Evolutionary conservation across 2,888 invertebrate species (phyloP).

Genomic region (Oeneis ivallda): DNA sequence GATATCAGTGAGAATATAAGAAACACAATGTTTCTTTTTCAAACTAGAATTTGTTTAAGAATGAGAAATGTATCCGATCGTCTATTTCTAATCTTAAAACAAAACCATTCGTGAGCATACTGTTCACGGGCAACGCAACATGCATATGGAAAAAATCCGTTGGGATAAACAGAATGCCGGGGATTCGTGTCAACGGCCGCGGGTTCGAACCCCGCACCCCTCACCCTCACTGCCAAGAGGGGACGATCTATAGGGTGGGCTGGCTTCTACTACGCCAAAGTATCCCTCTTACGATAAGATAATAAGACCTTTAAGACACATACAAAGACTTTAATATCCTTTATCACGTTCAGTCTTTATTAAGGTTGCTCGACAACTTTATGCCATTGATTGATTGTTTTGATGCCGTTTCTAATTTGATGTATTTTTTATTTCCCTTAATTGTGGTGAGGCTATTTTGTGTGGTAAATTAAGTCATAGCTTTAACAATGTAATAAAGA

Average conservation of each 20-base stretch:
- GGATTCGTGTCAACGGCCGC: constrained; percentile 79
- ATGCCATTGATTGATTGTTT: constrained; percentile 53
- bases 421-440: constrained; percentile 24
- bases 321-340: constrained; percentile 60
- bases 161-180: constrained; percentile 71
- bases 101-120: constrained; percentile 64
- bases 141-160: constrained; percentile 69
- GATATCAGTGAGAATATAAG: no score
- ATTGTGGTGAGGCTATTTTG: constrained; percentile 23
- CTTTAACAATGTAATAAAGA: neutral
- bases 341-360: constrained; percentile 60
- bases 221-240: constrained; percentile 43
- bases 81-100: constrained; percentile 57
- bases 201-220: constrained; percentile 51
- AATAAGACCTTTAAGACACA: constrained; percentile 67
- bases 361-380: constrained; percentile 53
- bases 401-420: constrained; percentile 37
- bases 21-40: constrained; percentile 6
- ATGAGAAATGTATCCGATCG: constrained; percentile 43
- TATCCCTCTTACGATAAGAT: constrained; percentile 67
- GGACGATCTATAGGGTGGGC: constrained; percentile 65
- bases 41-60: constrained; percentile 29
- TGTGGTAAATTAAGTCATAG: constrained; percentile 16
- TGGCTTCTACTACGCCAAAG: constrained; percentile 67
- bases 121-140: constrained; percentile 54